A percentile compares a stretch with the other conserved stretches of the same genome.
Conservation (phyloP, 2,113 vertebrate genomes). For the Ictalurus punctatus region DNA sequence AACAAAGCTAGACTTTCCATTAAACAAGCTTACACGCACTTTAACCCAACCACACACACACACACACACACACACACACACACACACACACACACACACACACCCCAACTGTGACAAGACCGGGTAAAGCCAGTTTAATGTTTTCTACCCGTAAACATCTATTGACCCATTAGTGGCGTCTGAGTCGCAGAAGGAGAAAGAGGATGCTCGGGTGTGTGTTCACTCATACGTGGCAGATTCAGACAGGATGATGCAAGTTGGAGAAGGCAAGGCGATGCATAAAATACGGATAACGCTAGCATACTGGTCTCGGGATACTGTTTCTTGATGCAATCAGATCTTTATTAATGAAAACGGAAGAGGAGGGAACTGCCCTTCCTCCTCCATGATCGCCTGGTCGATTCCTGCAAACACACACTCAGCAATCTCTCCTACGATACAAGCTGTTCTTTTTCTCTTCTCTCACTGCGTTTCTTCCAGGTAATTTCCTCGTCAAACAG, state of each 20-base stretch:
- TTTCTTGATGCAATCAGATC: background rate
- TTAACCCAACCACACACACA: background rate
- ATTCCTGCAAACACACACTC: background rate
- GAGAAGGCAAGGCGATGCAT: background rate
- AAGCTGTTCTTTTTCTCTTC: background rate
- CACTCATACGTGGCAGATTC: conserved; percentile 3
- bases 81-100: background rate
- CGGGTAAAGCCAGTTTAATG: background rate
- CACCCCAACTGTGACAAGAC: background rate
- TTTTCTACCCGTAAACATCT: conserved; percentile 9
- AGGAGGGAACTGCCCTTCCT: background rate
- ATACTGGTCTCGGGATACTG: background rate
- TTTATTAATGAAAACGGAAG: background rate
- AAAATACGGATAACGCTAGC: background rate
- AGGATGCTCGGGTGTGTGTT: conserved; percentile 1
- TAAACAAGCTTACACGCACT: background rate
- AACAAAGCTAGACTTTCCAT: conserved; percentile 11
- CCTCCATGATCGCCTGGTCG: background rate
- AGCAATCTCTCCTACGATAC: background rate
- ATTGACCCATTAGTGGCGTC: conserved; percentile 1
- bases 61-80: background rate
- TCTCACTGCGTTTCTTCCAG: background rate
- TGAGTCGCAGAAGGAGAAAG: conserved; percentile 21
- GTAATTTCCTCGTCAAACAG: background rate
- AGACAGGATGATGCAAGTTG: background rate